Percentiles rank a stretch among this genome's conserved stretches.
Evolutionary conservation across 2,113 vertebrate genomes (phyloP).

Genomic region (Pogonocichla stellata): DNA sequence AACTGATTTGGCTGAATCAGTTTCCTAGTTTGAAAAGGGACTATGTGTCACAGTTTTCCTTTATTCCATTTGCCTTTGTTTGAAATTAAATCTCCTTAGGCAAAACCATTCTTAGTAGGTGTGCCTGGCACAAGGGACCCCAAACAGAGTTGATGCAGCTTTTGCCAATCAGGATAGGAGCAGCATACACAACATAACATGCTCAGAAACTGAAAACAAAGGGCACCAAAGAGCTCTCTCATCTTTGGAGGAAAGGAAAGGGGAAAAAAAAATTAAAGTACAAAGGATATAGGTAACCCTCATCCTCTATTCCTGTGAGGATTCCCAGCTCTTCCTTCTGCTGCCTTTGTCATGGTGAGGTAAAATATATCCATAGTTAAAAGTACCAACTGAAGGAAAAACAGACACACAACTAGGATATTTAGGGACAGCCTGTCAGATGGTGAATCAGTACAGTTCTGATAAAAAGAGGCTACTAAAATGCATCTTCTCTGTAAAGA

Average conservation of each 20-base stretch:
- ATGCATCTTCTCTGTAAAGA: neutral
- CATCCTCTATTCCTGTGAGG: neutral
- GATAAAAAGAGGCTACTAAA: neutral
- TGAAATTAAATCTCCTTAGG: neutral
- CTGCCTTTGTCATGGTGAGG: neutral
- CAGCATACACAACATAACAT: neutral
- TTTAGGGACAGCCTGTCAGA: neutral
- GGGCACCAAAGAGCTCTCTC: neutral
- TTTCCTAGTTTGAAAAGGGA: neutral
- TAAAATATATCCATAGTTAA: neutral
- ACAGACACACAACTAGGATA: neutral
- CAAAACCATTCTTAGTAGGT: neutral
- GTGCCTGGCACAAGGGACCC: neutral
- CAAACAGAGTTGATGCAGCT: neutral
- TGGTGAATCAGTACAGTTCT: neutral
- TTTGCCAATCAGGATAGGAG: neutral
- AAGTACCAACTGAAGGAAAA: neutral
- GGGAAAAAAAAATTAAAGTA: too few species aligned
- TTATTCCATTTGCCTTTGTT: neutral
- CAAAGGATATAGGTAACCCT: neutral
- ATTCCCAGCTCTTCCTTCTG: neutral
- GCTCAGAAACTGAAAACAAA: neutral
- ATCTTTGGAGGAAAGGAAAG: neutral
- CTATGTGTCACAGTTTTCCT: neutral
- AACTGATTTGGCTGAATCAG: neutral